Base-by-base conservation (phyloP, 2,888 invertebrate genomes). In the Acrobasis consociella region DNA sequence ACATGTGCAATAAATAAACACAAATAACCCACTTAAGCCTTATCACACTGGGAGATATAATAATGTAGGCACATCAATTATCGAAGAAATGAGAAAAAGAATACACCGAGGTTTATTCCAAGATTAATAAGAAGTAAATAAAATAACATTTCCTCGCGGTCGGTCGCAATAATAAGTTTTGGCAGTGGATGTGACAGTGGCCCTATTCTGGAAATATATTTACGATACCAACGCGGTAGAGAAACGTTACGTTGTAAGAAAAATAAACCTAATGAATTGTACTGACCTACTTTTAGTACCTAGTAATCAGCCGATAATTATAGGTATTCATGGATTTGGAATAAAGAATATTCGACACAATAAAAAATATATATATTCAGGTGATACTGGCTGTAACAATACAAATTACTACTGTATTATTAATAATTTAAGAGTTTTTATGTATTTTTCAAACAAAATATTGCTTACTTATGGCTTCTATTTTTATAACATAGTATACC, bases 71-170 rank as follows among this genome's bases (percentile, higher is more conserved):
- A 67, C 66, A 65, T 71, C 67, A 69, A 71, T 73, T 72, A 74
- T 69, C 65, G 69, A 66, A 53, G 64, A 65, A 65, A 69, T 70
- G 8, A 68, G 64, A 67, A 58, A 62, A 68, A 76, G 71, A 70
- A 72, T 74, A 76, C 70, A 70, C 68, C 68, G 66, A 66, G 69
- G 68, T 75, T 76, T 73, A 72, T 72, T 74, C 68, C 68, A 70
- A 72, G 73, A 76, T 76, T 78, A 81, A 75, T 76, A 77, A 71
- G 72, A 73, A 78, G 75, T 78, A 79, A 77, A 77, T 80, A 78
- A 79, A 78, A 72, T 76, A 76, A 76, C 74, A 69, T 77, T 75
- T 74, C 72, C 73, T 76, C 65, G 70, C 66, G 73, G 75, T 71
- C 73, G 72, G 68, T 62, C 65, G 72, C 71, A 73, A 74, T 78